phyloP scores from a whole-genome alignment of 2,113 vertebrate species.

The Gallinago paraguaiae region DNA sequence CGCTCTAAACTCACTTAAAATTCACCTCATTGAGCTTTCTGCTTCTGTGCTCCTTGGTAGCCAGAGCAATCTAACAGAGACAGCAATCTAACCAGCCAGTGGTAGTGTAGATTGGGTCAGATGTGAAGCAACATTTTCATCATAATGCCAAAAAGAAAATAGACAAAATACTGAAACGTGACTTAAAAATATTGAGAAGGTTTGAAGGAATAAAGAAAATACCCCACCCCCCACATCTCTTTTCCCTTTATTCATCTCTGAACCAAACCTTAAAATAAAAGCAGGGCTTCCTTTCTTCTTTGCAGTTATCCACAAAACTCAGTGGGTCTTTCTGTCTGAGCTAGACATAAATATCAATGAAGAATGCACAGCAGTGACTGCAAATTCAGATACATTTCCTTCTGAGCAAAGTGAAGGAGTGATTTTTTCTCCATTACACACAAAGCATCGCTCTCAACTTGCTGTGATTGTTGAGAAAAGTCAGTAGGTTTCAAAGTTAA shows the following conservation, averaged over 20 bases:
- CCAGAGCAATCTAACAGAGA: not conserved
- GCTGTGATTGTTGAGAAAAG: not conserved
- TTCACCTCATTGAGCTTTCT: not conserved
- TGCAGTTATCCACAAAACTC: not conserved
- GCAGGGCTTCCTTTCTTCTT: not conserved
- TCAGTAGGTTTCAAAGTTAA: not conserved
- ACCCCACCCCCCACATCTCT: not conserved
- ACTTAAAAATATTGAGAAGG: not conserved
- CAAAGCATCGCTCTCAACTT: not conserved
- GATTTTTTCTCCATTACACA: not conserved
- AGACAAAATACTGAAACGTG: not conserved
- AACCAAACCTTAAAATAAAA: not conserved
- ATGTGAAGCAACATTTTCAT: not conserved
- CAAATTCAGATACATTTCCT: slow-evolving; percentile 1
- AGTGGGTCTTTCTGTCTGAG: not conserved
- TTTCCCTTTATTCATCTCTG: not conserved
- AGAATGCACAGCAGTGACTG: not conserved
- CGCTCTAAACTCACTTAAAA: not conserved
- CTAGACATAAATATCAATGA: not conserved
- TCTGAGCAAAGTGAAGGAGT: not conserved
- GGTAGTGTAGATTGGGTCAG: not conserved
- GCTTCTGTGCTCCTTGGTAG: not conserved
- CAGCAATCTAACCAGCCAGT: not conserved
- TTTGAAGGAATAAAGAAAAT: not conserved
- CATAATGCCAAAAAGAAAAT: not conserved